Base-by-base conservation (phyloP, 2,888 invertebrate species). In the Malacosoma neustria region DNA sequence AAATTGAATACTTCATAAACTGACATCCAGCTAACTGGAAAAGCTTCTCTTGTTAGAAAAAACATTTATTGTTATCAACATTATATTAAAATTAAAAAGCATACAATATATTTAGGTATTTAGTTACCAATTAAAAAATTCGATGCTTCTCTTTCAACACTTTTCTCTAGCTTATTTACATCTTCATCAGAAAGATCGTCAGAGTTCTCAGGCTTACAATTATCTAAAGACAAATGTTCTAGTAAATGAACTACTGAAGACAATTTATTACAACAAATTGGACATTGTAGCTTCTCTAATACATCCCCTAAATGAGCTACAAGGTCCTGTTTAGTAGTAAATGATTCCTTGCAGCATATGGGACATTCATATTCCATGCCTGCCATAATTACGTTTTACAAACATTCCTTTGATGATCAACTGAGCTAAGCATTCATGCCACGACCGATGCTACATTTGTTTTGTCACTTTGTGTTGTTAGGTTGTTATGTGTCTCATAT, bases 301-400 rank as follows among this genome's bases (percentile, higher is more conserved):
- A 65, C 51, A 59, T 86, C 86, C 14, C 85, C 71, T 56, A 91
- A 80, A 57, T 84, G 80, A 68, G 88, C 54, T 79, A 72, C 48
- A 81, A 86, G 72, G 79, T 88, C 55, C 75, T 86, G 70, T 43
- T 86, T 87, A 39, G 87, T 87, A 42, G 72, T 62, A 73, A 91
- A 92, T 39, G 80, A 87, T 61, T 88, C 87, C 42, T 86, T 87
- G 56, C 91, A 91, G 64, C 91, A 92, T 61, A 91, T 76, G 30
- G 91, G 90, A 51, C 91, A 92, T 45, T 64, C 77, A 61, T 57
- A 86, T 58, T 50, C 59, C 64, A 60, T 52, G 38, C 85, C 81
- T 61, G 84, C 88, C 90, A 90, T 89, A 56, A 52, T 74, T 48
- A 40, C n/a, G 36, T 31, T 45, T 43, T 36, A 36, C 13, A 38